A percentile compares a stretch with the other conserved stretches of the same genome.
These are phyloP conservation scores for Myotis vivesi DNA, from an alignment of 2,797 vertebrate species.

Conservation along the genomic window DNA sequence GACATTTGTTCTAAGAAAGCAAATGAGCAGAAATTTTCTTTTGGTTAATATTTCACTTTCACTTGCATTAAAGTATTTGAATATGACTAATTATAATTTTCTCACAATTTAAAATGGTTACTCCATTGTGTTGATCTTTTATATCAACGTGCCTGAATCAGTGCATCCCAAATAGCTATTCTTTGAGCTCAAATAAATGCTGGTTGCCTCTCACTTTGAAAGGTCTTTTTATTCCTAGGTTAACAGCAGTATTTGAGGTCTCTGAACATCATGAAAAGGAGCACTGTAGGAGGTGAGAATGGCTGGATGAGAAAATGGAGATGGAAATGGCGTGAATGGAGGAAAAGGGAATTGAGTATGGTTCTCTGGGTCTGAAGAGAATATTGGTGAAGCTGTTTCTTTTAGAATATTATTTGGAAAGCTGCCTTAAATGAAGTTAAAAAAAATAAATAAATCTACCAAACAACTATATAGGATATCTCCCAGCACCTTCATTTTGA, in stretches of 20 bases:
- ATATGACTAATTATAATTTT: conserved; percentile 11
- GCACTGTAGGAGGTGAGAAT: neutral
- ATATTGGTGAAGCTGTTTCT: neutral
- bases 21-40: conserved; percentile 43
- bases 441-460: conserved; percentile 7
- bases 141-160: neutral
- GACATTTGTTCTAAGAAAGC: conserved; percentile 9
- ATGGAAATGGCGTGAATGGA: neutral
- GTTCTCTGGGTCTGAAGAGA: neutral
- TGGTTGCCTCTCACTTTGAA: neutral
- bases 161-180: neutral
- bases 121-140: neutral
- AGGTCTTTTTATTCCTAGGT: neutral
- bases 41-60: conserved; percentile 33
- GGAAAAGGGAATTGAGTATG: neutral
- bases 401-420: conserved; percentile 18
- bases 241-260: neutral
- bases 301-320: neutral
- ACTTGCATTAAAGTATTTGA: conserved; percentile 22
- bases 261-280: neutral
- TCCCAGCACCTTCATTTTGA: conserved; percentile 34
- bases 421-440: conserved; percentile 9
- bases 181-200: neutral
- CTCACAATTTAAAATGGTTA: conserved; percentile 4
- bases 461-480: conserved; percentile 3